phyloP scores from a whole-genome alignment of 1,140 invertebrate genomes.

The Galendromus occidentalis region DNA sequence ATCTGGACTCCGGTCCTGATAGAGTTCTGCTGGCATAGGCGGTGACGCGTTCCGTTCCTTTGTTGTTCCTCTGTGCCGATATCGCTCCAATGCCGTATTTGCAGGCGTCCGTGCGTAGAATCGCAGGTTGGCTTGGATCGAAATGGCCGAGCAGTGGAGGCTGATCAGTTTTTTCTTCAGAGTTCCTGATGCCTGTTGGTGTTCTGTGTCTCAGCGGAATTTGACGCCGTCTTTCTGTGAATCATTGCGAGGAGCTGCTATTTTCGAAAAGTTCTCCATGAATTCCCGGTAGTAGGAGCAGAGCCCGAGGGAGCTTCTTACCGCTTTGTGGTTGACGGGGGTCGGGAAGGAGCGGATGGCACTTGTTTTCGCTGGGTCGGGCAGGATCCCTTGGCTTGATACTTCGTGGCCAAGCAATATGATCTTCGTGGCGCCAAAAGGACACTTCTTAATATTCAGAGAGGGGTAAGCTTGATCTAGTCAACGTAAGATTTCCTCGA shows the following conservation, averaged over 20 bases:
- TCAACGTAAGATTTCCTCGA: constrained; percentile 20
- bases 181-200: neutral
- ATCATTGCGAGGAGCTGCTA: constrained; percentile 23
- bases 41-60: constrained; percentile 21
- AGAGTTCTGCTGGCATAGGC: constrained; percentile 22
- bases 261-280: constrained; percentile 24
- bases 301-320: constrained; percentile 23
- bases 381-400: constrained; percentile 18
- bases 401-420: constrained; percentile 19
- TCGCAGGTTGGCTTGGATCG: neutral
- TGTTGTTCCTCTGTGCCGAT: neutral
- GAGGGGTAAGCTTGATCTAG: constrained; percentile 16
- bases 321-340: constrained; percentile 20
- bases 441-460: constrained; percentile 20
- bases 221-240: constrained; percentile 18
- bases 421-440: constrained; percentile 13
- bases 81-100: neutral
- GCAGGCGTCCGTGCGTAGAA: neutral
- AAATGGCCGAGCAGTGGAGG: neutral
- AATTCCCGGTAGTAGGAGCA: constrained; percentile 24
- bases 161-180: neutral
- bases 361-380: constrained; percentile 22
- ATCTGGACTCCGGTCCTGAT: neutral
- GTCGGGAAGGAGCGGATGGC: constrained; percentile 21
- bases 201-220: constrained; percentile 4